Base-by-base conservation (phyloP, 2,113 vertebrate species). In the Perca flavescens region DNA sequence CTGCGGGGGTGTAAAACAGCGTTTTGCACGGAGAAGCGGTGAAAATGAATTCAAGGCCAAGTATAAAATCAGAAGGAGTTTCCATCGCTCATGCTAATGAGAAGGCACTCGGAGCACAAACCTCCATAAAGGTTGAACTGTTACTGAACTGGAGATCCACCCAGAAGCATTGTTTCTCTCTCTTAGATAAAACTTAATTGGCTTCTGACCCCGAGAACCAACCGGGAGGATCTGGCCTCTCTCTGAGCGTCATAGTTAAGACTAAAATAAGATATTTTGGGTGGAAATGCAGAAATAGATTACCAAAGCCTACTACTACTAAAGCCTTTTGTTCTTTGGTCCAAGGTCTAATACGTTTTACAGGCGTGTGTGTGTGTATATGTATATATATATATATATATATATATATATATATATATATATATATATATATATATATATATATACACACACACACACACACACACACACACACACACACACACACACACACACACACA, bases 71-170 rank as follows among this genome's bases (percentile, higher is more conserved):
- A 79, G 16, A 57, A 68, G 61, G 76, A 50, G 57, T 82, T 84
- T 79, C 72, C 84, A 86, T 84, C 79, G 79, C 62, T 86, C 86
- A 68, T 80, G 78, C 79, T 86, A 90, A 89, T 86, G 79, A 86
- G 82, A 52, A 77, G 36, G 70, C 71, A 69, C 57, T 54, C 43
- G 0, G 61, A 74, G 75, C n/a, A 49, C 49, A 57, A 69, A 67
- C 63, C 70, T 71, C 67, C 13, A 22, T 62, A 36, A 25, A n/a
- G 66, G 56, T 47, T 65, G 72, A 87, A 80, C 82, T 72, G 14
- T 74, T 82, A 52, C 61, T 62, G 62, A 83, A 83, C 80, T 58
- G 66, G 43, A 60, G 25, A 60, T 79, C 34, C 34, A 69, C 49
- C 66, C 60, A 16, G 62, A 56, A 63, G 66, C 82, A 79, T 28